Conservation (phyloP, 2,888 invertebrate genomes). For the Tetranychus truncatus region DNA sequence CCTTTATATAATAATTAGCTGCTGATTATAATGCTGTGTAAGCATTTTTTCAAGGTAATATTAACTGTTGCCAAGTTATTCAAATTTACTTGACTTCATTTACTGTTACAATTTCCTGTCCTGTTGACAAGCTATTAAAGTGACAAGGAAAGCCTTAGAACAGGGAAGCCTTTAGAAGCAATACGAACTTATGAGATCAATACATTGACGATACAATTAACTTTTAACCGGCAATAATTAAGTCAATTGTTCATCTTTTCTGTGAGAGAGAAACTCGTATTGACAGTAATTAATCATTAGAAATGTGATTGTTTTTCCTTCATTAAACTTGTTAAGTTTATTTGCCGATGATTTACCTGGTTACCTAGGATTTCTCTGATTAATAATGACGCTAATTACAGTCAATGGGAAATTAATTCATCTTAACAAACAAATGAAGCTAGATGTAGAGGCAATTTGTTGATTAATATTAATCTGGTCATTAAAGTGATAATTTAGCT, state of each 20-base stretch:
- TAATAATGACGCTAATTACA: too few relatives aligned
- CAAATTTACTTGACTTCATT: neutral
- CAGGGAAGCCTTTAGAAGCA: neutral
- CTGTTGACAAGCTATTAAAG: neutral
- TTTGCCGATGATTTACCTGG: too few relatives aligned
- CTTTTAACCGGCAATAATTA: neutral
- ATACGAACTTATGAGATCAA: neutral
- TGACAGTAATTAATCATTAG: too few relatives aligned
- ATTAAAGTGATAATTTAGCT: neutral
- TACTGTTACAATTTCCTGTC: neutral
- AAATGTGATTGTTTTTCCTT: too few relatives aligned
- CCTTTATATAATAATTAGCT: too few relatives aligned
- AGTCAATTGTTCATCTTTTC: neutral
- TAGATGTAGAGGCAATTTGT: neutral
- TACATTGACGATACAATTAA: neutral
- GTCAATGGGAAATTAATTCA: neutral
- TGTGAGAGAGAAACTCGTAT: neutral
- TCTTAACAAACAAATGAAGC: neutral
- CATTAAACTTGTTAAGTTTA: too few relatives aligned
- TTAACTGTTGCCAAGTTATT: neutral
- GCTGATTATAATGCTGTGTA: too few relatives aligned
- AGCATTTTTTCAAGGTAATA: neutral
- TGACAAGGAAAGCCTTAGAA: neutral
- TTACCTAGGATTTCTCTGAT: too few relatives aligned
- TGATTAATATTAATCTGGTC: neutral